Evolutionary conservation across 2,113 vertebrate genomes (phyloP), one percentile per base, ranked within the genome.

Genomic region (Aegithalos caudatus): DNA sequence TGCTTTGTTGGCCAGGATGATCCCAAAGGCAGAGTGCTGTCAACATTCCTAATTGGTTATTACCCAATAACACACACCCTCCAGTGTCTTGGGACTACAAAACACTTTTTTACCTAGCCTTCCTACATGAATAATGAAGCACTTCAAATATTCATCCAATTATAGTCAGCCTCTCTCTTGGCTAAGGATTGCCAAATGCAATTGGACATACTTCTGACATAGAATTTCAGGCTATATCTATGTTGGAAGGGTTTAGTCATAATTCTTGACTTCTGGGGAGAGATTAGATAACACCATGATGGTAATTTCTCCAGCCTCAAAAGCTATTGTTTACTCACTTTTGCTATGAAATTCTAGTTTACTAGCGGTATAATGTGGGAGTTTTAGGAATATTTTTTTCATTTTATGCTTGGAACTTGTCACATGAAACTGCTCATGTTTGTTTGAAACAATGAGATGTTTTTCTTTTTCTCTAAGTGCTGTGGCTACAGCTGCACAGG

Each of bases 61-160:
- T 96, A 92, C 95, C 88, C 95, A 97, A 96, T 89, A 92, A 77
- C 69, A 19, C 95, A 96, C 88, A 86, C 95, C 97, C 54, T 58
- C 61, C 33, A 96, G 95, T 93, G 92, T 95, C 97, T 96, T 96
- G 92, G 95, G 97, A 91, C 92, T 91, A 69, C 85, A 94, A 95
- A 93, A 96, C 70, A 90, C 66, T 96, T 96, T 96, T 96, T 87
- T 94, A 86, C 90, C 91, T 97, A 95, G 86, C 95, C 95, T 96
- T 93, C 69, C 72, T 93, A 94, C 95, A 86, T 93, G 90, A 96
- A 95, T 96, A 96, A 96, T 93, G 83, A 78, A 97, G 54, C 61
- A 61, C 86, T 88, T 93, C 76, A 92, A 95, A 96, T 96, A 72
- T 57, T 97, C 82, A 88, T 86, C 88, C 95, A 88, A 88, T 96